Conservation (phyloP, 2,888 invertebrate species). For the Campopleginae sp. region DNA sequence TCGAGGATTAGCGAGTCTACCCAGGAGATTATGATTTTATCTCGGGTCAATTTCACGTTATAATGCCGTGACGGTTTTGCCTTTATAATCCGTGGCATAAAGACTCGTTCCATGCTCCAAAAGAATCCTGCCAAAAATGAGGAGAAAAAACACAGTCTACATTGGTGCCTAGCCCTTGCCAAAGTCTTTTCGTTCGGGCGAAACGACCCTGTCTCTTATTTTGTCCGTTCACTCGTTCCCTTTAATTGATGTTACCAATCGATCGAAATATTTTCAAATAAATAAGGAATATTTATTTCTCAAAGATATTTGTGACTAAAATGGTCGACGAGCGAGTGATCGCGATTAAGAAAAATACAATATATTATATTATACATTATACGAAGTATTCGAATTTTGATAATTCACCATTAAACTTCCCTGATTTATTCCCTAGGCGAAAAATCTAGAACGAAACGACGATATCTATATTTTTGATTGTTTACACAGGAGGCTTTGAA, state of each 20-base stretch:
- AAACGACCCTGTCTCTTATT: background rate
- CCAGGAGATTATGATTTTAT: slow-evolving; percentile 8
- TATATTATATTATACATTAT: background rate
- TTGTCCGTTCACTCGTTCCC: background rate
- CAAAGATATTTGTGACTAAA: background rate
- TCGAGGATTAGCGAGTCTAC: background rate
- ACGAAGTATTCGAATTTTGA: background rate
- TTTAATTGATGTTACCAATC: background rate
- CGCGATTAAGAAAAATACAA: background rate
- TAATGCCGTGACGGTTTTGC: slow-evolving; percentile 12
- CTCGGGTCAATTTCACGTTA: slow-evolving; percentile 12
- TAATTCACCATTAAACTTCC: background rate
- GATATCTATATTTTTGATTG: slow-evolving; percentile 21
- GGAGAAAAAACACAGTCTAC: background rate
- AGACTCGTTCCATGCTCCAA: background rate
- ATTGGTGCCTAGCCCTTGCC: slow-evolving; percentile 18
- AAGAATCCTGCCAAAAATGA: slow-evolving; percentile 24
- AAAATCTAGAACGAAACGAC: background rate
- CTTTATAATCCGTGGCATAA: background rate
- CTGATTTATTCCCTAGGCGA: background rate
- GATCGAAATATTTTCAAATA: background rate
- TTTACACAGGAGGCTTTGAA: slow-evolving; percentile 26
- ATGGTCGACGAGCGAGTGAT: background rate
- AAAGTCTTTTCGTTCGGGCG: slow-evolving; percentile 5
- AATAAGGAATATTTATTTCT: background rate